Conservation (phyloP, 2,888 invertebrate genomes). For the Drosophila ezoana region DNA sequence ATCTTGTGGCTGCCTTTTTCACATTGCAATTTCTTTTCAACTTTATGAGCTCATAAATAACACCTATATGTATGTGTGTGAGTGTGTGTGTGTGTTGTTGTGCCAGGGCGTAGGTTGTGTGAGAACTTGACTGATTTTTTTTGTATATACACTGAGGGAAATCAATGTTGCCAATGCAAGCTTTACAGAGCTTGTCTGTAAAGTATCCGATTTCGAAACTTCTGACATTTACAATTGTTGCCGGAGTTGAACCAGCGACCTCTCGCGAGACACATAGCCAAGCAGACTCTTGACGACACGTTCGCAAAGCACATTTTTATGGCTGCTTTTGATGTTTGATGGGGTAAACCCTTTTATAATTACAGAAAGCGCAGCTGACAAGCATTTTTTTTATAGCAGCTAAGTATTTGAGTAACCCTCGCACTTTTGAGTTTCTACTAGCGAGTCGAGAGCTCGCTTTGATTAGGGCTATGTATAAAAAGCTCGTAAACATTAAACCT, state of each 20-base stretch:
- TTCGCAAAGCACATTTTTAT: too few relatives aligned
- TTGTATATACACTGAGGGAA: too few relatives aligned
- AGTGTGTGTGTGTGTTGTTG: slow-evolving; percentile 6
- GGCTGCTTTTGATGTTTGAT: too few relatives aligned
- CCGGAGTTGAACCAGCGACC: too few relatives aligned
- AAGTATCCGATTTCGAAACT: too few relatives aligned
- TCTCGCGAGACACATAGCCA: too few relatives aligned
- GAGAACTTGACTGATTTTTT: slow-evolving; percentile 7
- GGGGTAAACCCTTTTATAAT: too few relatives aligned
- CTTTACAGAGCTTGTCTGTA: too few relatives aligned
- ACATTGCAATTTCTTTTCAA: slow-evolving; percentile 61
- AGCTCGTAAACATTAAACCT: slow-evolving; percentile 11
- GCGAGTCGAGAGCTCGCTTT: slow-evolving; percentile 1
- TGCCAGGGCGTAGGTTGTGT: slow-evolving; percentile 7
- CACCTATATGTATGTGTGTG: slow-evolving; percentile 46
- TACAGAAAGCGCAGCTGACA: background rate
- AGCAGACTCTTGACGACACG: too few relatives aligned
- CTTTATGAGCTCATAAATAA: slow-evolving; percentile 81
- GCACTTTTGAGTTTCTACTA: background rate
- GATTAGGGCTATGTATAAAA: slow-evolving; percentile 14
- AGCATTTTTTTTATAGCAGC: background rate
- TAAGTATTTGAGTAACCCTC: slow-evolving; percentile 10
- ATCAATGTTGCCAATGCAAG: too few relatives aligned
- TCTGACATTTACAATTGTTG: too few relatives aligned
- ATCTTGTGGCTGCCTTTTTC: slow-evolving; percentile 50